Evolutionary conservation across 2,888 invertebrate genomes (phyloP).

Genomic region (Arrhopalites spinosus): DNA sequence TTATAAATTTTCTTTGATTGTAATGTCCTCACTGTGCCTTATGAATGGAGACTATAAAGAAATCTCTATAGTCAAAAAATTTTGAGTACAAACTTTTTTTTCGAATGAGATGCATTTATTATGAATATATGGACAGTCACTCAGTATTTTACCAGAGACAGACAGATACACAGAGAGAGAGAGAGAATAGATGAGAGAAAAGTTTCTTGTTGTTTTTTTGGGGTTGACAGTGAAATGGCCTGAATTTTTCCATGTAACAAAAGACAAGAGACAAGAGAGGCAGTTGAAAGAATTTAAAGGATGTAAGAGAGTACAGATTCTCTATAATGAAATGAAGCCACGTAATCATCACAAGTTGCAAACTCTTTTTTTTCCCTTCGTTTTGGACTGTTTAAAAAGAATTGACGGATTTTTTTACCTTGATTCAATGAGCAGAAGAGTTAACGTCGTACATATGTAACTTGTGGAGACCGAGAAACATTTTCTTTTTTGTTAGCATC

Average conservation of each 20-base stretch:
- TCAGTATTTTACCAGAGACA: no score
- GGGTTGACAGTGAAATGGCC: conserved; percentile 12
- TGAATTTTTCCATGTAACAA: conserved; percentile 14
- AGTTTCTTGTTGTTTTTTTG: neutral
- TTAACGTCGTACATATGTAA: neutral
- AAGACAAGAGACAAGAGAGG: neutral
- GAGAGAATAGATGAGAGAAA: neutral
- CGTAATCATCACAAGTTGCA: no score
- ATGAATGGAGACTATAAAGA: no score
- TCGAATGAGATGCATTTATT: no score
- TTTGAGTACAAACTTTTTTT: no score
- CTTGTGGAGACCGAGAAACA: no score
- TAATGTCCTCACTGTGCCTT: no score
- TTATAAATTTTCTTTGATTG: no score
- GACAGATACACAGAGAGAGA: no score
- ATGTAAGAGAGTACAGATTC: neutral
- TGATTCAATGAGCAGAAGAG: neutral
- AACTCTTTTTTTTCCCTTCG: neutral
- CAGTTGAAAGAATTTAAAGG: neutral
- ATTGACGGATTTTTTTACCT: neutral
- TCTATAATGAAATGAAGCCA: no score
- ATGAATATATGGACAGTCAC: no score
- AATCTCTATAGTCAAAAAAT: no score
- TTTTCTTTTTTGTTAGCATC: neutral
- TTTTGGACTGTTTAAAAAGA: neutral